Evolutionary conservation across 2,797 vertebrate species (phyloP).

Genomic region (Phoxinus dragarum): DNA sequence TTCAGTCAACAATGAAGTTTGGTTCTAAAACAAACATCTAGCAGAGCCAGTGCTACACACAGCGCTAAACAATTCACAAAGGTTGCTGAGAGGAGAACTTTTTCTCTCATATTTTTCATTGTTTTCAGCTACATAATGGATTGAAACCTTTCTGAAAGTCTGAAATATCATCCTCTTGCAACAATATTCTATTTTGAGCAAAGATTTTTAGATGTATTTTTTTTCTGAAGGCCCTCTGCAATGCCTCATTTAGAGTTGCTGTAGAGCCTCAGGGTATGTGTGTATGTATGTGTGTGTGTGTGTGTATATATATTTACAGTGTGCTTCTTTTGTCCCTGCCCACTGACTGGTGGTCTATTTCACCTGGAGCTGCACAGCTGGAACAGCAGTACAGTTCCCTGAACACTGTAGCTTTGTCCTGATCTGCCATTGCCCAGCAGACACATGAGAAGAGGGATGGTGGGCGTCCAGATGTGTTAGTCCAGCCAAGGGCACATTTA

Average conservation of each 20-base stretch:
- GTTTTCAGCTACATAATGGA: constrained; percentile 4
- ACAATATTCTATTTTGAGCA: not conserved
- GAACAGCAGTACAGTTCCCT: constrained; percentile 25
- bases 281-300: not conserved
- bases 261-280: constrained; percentile 4
- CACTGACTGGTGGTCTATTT: constrained; percentile 51
- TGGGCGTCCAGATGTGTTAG: constrained; percentile 53
- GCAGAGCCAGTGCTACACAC: not conserved
- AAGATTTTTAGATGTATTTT: not conserved
- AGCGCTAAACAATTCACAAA: constrained; percentile 4
- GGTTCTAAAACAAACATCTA: constrained; percentile 56
- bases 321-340: constrained; percentile 36
- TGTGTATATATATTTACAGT: too few species aligned
- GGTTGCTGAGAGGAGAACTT: constrained; percentile 11
- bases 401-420: constrained; percentile 64
- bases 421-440: constrained; percentile 49
- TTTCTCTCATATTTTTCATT: not conserved
- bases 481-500: constrained; percentile 55
- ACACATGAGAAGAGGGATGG: constrained; percentile 28
- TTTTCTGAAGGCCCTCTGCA: constrained; percentile 1
- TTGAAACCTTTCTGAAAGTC: not conserved
- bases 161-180: not conserved
- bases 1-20: constrained; percentile 53
- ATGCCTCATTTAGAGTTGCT: constrained; percentile 13
- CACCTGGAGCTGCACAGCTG: constrained; percentile 59